Evolutionary conservation across 2,888 invertebrate species (phyloP).

Genomic region (Trissolcus japonicus): DNA sequence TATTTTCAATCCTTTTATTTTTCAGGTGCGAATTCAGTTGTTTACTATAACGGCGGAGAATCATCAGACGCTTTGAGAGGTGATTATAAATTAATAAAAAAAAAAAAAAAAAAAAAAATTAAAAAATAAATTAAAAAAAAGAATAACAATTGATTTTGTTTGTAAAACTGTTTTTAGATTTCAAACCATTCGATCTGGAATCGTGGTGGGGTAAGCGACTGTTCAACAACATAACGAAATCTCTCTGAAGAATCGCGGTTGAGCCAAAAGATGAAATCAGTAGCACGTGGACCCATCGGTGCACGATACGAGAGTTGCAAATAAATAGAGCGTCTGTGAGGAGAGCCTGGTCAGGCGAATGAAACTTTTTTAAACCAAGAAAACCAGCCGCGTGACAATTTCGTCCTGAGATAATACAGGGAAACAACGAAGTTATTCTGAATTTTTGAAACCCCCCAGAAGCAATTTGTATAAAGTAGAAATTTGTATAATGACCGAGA

Average conservation of each 20-base stretch:
- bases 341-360: constrained; percentile 5
- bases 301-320: constrained; percentile 26
- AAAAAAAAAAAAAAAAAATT: background rate
- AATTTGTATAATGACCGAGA: constrained; percentile 14
- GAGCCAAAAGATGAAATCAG: constrained; percentile 23
- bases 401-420: background rate
- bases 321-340: constrained; percentile 30
- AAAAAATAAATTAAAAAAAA: background rate
- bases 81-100: constrained; percentile 49
- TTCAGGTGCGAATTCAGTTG: constrained; percentile 74
- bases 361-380: constrained; percentile 16
- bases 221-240: constrained; percentile 90
- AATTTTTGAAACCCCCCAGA: background rate
- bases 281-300: constrained; percentile 30
- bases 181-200: constrained; percentile 93
- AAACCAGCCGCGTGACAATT: constrained; percentile 25
- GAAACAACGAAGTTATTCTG: constrained; percentile 3
- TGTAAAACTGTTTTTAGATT: constrained; percentile 78
- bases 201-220: constrained; percentile 91
- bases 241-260: constrained; percentile 75
- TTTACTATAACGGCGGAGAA: constrained; percentile 85
- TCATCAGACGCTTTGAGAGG: constrained; percentile 82
- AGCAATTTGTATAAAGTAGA: constrained; percentile 22
- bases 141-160: too few relatives aligned
- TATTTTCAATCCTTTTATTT: constrained; percentile 1